phyloP scores from a whole-genome alignment of 2,797 vertebrate genomes.

The Mastacembelus armatus region DNA sequence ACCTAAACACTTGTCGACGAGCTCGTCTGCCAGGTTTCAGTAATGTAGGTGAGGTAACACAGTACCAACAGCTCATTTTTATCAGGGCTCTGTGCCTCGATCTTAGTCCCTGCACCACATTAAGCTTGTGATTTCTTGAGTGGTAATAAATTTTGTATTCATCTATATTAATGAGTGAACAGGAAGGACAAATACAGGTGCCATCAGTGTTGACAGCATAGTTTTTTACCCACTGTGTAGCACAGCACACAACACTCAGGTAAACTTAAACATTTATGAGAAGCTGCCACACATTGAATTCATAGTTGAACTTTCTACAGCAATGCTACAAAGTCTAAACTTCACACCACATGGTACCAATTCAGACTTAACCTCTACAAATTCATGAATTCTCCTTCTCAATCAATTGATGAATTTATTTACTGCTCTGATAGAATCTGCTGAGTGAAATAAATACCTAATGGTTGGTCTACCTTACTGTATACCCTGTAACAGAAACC shows the following conservation, averaged over 20 bases:
- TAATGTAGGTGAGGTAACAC: too few relatives aligned
- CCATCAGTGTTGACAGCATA: slow-evolving; percentile 7
- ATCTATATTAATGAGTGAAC: not conserved
- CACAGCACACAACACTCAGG: slow-evolving; percentile 45
- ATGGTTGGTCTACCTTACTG: slow-evolving; percentile 35
- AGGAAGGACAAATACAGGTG: not conserved
- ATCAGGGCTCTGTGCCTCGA: too few relatives aligned
- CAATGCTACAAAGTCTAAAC: slow-evolving; percentile 6
- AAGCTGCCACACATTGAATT: slow-evolving; percentile 6
- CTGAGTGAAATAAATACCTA: slow-evolving; percentile 66
- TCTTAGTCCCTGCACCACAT: too few relatives aligned
- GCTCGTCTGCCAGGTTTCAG: too few relatives aligned
- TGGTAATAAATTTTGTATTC: not conserved
- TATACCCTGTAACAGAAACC: slow-evolving; percentile 67
- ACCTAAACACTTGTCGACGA: too few relatives aligned
- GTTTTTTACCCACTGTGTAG: slow-evolving; percentile 15
- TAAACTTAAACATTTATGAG: slow-evolving; percentile 57
- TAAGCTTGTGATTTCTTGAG: too few relatives aligned
- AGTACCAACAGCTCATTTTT: slow-evolving; percentile 26
- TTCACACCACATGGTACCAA: slow-evolving; percentile 7
- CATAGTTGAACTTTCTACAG: not conserved
- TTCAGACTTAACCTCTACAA: slow-evolving; percentile 66
- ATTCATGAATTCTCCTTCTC: slow-evolving; percentile 46
- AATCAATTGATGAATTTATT: slow-evolving; percentile 75
- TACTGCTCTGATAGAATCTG: slow-evolving; percentile 61